Conservation (phyloP, 1,140 invertebrate genomes). For the Ephestia elutella region DNA sequence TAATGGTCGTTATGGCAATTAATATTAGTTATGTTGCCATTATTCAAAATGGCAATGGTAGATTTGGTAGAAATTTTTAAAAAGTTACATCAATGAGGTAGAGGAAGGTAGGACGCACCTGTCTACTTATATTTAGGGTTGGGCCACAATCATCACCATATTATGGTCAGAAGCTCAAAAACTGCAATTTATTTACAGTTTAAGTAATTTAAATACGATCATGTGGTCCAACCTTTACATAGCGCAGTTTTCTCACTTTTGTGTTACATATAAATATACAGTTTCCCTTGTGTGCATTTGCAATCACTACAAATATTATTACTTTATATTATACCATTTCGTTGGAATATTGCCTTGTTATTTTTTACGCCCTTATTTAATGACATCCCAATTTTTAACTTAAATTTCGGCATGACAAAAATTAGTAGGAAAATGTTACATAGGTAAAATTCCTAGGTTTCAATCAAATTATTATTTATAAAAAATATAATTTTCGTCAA, state of each 20-base stretch:
- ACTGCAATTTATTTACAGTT: too few relatives aligned
- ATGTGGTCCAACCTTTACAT: neutral
- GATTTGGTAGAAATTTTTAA: neutral
- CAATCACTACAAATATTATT: neutral
- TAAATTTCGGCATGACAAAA: too few relatives aligned
- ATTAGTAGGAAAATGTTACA: too few relatives aligned
- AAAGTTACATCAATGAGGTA: conserved; percentile 39
- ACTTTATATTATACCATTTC: neutral
- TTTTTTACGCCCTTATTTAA: neutral
- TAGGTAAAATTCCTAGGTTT: too few relatives aligned
- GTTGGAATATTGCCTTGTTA: neutral
- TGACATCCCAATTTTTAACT: too few relatives aligned
- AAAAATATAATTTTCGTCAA: too few relatives aligned
- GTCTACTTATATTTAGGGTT: conserved; percentile 10
- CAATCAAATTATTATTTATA: too few relatives aligned
- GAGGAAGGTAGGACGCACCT: conserved; percentile 27
- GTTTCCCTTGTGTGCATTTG: neutral
- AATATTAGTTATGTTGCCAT: neutral
- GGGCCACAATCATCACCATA: neutral
- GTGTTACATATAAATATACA: neutral
- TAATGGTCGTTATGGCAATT: neutral
- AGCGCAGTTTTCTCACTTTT: neutral
- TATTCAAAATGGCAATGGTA: conserved; percentile 8
- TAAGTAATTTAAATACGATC: too few relatives aligned
- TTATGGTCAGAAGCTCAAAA: neutral